phyloP scores from a whole-genome alignment of 1,140 invertebrate genomes.

The Lineus longissimus region DNA sequence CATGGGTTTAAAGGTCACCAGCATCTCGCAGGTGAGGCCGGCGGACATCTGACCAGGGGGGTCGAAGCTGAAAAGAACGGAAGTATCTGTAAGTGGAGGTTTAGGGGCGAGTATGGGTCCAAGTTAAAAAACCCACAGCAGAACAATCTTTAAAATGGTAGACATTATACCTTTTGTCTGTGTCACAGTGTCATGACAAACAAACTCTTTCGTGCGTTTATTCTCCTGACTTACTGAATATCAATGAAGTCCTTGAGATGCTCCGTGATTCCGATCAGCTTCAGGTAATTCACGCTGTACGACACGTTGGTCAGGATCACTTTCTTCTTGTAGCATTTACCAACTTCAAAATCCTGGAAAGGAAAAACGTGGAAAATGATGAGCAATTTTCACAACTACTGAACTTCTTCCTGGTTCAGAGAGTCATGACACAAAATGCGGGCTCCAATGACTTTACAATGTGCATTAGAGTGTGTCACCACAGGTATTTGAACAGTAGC shows the following conservation, averaged over 20 bases:
- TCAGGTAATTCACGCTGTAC: conserved; percentile 51
- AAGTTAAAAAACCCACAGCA: too few species aligned
- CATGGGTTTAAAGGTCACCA: conserved; percentile 53
- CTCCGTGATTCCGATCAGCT: conserved; percentile 48
- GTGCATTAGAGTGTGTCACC: too few species aligned
- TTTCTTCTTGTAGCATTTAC: conserved; percentile 50
- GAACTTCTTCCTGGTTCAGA: too few species aligned
- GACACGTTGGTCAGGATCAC: conserved; percentile 53
- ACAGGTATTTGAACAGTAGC: not conserved
- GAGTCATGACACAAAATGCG: too few species aligned
- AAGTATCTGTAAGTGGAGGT: too few species aligned
- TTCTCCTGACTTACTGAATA: conserved; percentile 44
- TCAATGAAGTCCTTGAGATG: conserved; percentile 52
- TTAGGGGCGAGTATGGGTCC: too few species aligned
- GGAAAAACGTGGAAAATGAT: conserved; percentile 10
- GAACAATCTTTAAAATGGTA: too few species aligned
- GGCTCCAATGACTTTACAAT: too few species aligned
- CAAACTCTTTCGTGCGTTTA: too few species aligned
- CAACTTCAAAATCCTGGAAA: conserved; percentile 53
- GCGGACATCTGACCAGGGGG: conserved; percentile 55
- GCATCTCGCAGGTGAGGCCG: conserved; percentile 52
- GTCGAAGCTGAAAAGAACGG: conserved; percentile 42
- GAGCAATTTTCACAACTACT: too few species aligned
- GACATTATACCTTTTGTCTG: too few species aligned
- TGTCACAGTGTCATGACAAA: too few species aligned